These are phyloP conservation scores for Lagenorhynchus albirostris DNA, from an alignment of 2,113 vertebrate species.

Conservation along the genomic window DNA sequence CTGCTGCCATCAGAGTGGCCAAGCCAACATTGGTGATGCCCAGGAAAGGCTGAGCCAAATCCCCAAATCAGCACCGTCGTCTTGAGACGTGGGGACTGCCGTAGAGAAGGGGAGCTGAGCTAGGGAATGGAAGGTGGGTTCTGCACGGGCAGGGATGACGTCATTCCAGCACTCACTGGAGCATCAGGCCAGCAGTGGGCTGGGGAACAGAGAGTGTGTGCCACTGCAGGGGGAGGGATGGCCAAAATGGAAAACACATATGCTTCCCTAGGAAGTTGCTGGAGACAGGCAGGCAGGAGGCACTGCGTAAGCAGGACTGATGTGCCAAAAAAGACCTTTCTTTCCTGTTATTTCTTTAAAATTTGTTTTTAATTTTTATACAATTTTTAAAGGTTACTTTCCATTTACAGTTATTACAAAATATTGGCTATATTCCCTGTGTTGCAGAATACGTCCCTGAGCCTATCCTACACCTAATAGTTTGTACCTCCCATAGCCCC, in stretches of 20 bases:
- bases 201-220: background rate
- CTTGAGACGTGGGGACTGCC: background rate
- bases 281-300: rapidly evolving
- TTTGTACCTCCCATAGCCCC: background rate
- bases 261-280: too few relatives aligned
- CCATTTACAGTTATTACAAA: background rate
- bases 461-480: background rate
- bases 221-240: background rate
- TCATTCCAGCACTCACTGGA: background rate
- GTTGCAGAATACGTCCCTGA: background rate
- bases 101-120: rapidly evolving
- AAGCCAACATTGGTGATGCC: background rate
- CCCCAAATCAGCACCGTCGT: background rate
- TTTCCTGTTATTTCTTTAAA: background rate
- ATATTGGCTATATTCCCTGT: background rate
- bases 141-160: background rate
- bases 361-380: background rate
- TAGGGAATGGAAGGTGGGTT: background rate
- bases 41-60: background rate
- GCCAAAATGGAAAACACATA: background rate
- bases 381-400: background rate
- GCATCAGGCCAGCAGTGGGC: background rate
- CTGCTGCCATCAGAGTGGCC: background rate
- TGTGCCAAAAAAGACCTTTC: too few relatives aligned
- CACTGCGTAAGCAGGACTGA: background rate